Evolutionary conservation across 64 coral and sea anemone species (phyloP).

Genomic region (Orbicella faveolata): DNA sequence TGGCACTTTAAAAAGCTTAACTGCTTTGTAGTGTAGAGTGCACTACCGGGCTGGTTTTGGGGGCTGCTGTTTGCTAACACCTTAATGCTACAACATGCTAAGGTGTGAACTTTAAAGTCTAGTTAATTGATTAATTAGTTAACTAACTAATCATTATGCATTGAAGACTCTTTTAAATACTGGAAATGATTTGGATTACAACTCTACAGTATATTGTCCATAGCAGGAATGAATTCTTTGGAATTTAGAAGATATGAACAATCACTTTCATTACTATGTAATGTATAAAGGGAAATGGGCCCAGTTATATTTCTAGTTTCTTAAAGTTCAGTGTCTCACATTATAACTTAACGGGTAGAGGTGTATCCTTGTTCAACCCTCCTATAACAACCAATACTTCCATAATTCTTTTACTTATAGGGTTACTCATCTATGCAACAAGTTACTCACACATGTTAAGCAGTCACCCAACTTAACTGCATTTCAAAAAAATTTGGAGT

Average conservation of each 20-base stretch:
- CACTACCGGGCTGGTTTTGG: too few relatives aligned
- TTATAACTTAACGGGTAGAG: neutral
- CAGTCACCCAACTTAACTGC: neutral
- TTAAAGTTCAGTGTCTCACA: neutral
- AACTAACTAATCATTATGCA: neutral
- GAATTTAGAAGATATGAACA: neutral
- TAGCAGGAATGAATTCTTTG: neutral
- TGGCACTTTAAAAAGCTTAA: too few relatives aligned
- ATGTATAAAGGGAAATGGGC: neutral
- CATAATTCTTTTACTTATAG: too few relatives aligned
- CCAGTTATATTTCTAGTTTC: neutral
- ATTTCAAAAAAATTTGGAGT: neutral
- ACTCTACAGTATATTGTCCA: neutral
- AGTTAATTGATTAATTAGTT: neutral
- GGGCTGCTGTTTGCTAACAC: too few relatives aligned
- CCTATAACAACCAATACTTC: too few relatives aligned
- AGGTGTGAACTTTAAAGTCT: too few relatives aligned
- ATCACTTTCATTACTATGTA: neutral
- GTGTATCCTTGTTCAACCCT: neutral
- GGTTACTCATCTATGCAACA: neutral
- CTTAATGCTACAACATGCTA: too few relatives aligned
- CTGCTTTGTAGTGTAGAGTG: too few relatives aligned
- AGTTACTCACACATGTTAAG: neutral
- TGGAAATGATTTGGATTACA: neutral
- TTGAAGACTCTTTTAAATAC: neutral